Evolutionary conservation across 2,888 invertebrate species (phyloP).

Genomic region (Aleiodes alternator): DNA sequence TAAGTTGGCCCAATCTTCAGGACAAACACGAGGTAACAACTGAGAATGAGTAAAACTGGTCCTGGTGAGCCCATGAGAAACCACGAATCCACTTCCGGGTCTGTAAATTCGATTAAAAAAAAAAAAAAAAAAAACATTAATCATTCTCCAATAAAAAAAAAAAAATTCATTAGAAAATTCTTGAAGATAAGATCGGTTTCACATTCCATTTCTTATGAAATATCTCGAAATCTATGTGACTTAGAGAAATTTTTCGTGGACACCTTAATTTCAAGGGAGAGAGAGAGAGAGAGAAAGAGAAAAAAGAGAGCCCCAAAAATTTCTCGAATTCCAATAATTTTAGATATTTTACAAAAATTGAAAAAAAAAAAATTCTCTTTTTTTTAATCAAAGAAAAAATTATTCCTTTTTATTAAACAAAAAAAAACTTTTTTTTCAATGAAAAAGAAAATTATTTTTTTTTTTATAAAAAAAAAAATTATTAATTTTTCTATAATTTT

Average conservation of each 20-base stretch:
- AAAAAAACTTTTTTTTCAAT: too few relatives aligned
- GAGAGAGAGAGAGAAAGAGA: too few relatives aligned
- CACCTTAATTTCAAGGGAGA: too few relatives aligned
- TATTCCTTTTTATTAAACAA: too few relatives aligned
- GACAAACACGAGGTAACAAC: conserved; percentile 84
- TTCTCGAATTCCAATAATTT: neutral
- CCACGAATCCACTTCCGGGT: conserved; percentile 87
- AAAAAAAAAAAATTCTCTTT: too few relatives aligned
- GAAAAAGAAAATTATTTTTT: too few relatives aligned
- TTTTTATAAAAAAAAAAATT: too few relatives aligned
- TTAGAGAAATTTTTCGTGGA: too few relatives aligned
- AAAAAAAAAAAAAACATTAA: neutral
- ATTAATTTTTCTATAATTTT: too few relatives aligned
- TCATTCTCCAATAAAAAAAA: too few relatives aligned
- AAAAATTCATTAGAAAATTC: neutral
- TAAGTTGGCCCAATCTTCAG: conserved; percentile 85
- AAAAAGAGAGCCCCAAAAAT: neutral
- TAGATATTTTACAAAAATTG: too few relatives aligned
- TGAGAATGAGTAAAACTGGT: conserved; percentile 82
- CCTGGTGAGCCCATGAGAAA: conserved; percentile 86
- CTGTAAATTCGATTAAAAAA: conserved; percentile 75
- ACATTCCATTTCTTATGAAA: neutral
- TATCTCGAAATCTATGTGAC: neutral
- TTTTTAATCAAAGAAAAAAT: too few relatives aligned
- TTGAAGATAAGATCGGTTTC: conserved; percentile 16